These are phyloP conservation scores for Lepidocolaptes lacrymiger DNA, from an alignment of 2,797 vertebrate genomes.

Conservation along the genomic window DNA sequence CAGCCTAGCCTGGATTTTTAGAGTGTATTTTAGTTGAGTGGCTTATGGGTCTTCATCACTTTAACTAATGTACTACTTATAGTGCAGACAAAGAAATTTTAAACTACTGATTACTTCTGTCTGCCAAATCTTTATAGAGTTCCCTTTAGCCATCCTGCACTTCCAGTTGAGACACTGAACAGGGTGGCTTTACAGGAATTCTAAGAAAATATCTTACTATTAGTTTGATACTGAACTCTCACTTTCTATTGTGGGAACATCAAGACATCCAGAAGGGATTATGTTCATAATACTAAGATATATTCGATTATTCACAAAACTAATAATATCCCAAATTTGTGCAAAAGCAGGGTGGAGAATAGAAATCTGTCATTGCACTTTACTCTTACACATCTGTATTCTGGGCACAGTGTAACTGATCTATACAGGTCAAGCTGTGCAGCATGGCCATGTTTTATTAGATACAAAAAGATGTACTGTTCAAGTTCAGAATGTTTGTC, in stretches of 20 bases:
- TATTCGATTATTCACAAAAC: not conserved
- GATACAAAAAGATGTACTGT: not conserved
- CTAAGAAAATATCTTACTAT: not conserved
- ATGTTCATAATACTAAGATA: not conserved
- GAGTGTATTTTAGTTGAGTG: conserved; percentile 53
- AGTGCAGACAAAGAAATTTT: conserved; percentile 53
- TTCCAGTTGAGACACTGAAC: not conserved
- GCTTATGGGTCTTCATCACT: conserved; percentile 72
- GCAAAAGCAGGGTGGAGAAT: not conserved
- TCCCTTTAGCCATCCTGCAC: not conserved
- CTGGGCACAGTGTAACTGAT: not conserved
- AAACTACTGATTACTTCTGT: conserved; percentile 64
- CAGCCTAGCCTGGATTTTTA: conserved; percentile 52
- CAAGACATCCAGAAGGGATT: not conserved
- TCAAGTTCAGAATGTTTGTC: not conserved
- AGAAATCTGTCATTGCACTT: not conserved
- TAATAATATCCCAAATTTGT: not conserved
- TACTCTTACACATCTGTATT: not conserved
- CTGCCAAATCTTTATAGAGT: conserved; percentile 26
- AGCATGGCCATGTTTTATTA: not conserved
- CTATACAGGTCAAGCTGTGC: not conserved
- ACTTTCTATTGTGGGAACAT: not conserved
- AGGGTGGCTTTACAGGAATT: not conserved
- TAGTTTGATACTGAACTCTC: not conserved
- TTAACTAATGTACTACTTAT: conserved; percentile 73